Evolutionary conservation across 2,113 vertebrate genomes (phyloP).

Genomic region (Melanotaenia duboulayi): DNA sequence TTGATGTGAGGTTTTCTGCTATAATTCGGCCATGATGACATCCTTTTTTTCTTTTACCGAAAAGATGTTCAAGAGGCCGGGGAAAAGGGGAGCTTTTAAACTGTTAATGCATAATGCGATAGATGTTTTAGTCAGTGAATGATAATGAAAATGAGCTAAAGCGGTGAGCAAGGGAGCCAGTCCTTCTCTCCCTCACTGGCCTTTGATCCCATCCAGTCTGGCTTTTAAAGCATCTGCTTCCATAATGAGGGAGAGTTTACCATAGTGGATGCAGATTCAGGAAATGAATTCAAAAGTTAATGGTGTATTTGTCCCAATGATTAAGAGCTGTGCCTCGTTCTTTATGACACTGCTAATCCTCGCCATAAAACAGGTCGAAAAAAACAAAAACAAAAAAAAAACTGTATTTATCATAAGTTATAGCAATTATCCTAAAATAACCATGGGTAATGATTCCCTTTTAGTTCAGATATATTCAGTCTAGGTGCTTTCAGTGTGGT

Average conservation of each 20-base stretch:
- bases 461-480: slow-evolving; percentile 53
- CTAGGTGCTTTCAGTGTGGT: slow-evolving; percentile 46
- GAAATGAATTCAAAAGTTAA: slow-evolving; percentile 80
- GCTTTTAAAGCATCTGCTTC: slow-evolving; percentile 80
- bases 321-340: slow-evolving; percentile 75
- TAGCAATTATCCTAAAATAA: slow-evolving; percentile 69
- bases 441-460: slow-evolving; percentile 67
- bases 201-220: slow-evolving; percentile 78
- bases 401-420: slow-evolving; percentile 66
- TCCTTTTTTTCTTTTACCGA: slow-evolving; percentile 35
- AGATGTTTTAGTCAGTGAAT: slow-evolving; percentile 72
- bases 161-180: slow-evolving; percentile 49
- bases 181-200: slow-evolving; percentile 64
- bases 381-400: slow-evolving; percentile 61
- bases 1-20: slow-evolving; percentile 42
- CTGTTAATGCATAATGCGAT: slow-evolving; percentile 74
- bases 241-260: slow-evolving; percentile 81
- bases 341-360: slow-evolving; percentile 77
- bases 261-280: slow-evolving; percentile 77
- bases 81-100: slow-evolving; percentile 76
- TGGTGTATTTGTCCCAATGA: slow-evolving; percentile 82
- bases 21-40: slow-evolving; percentile 37
- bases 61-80: slow-evolving; percentile 51
- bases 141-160: slow-evolving; percentile 78
- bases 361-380: slow-evolving; percentile 62